phyloP scores from a whole-genome alignment of 92 coral and sea anemone species.

The Ricordea florida region DNA sequence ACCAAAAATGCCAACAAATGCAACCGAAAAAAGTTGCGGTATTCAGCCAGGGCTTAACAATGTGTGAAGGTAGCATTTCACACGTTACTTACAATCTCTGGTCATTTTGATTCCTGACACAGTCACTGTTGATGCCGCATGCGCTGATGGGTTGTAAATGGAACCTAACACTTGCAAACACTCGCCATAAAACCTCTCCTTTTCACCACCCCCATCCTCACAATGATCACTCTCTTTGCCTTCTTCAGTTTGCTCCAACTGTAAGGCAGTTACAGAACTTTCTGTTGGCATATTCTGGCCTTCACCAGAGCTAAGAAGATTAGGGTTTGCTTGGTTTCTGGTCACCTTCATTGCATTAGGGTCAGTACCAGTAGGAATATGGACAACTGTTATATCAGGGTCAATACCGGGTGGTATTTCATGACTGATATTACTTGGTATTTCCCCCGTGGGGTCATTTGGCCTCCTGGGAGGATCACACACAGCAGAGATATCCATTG shows the following conservation, averaged over 20 bases:
- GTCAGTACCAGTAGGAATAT: constrained; percentile 15
- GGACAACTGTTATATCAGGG: constrained; percentile 46
- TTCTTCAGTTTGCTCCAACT: too few species aligned
- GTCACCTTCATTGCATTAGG: neutral
- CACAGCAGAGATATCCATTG: too few species aligned
- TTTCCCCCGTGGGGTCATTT: neutral
- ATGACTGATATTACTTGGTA: neutral
- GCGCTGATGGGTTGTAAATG: constrained; percentile 15
- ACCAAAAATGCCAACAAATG: too few species aligned
- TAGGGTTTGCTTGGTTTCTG: neutral
- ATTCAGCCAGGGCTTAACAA: too few species aligned
- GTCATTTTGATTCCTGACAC: constrained; percentile 44
- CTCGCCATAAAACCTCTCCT: neutral
- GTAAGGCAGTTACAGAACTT: too few species aligned
- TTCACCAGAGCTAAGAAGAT: too few species aligned
- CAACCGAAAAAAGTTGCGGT: too few species aligned
- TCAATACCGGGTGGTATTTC: constrained; percentile 27
- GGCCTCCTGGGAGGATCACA: too few species aligned
- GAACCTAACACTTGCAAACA: neutral
- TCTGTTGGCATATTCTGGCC: too few species aligned
- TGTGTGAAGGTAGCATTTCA: neutral
- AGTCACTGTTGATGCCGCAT: neutral
- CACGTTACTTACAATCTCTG: constrained; percentile 29
- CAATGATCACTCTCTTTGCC: too few species aligned
- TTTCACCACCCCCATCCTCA: neutral